Base-by-base conservation (phyloP, 2,888 invertebrate species). In the Dysmachus trigonus region DNA sequence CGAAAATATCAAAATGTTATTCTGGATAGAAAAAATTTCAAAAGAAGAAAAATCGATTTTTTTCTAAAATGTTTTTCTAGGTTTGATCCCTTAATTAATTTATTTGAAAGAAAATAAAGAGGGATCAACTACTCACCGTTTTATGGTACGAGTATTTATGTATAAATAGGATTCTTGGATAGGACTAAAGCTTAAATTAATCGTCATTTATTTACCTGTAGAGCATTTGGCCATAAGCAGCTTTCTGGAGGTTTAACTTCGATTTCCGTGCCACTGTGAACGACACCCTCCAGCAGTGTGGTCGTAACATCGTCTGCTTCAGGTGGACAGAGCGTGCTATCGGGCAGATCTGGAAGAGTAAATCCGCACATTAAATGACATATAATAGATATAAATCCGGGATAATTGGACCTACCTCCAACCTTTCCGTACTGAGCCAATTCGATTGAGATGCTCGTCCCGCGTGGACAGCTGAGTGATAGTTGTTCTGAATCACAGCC, bases 401-500 rank as follows among this genome's bases (percentile, higher is more conserved):
- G 47, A 18, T 47, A 51, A 82, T 30, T 30, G n/a, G 0, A 76
- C 89, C 91, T 88, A 91, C 92, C 91, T 89, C 91, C 91, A 89
- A 91, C 90, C 38, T 96, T 95, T 15, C 97, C 98, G 90, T 97
- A 98, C 91, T 97, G 97, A n/a, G 98, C 98, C 89, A 97, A 93
- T 91, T 97, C 96, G 89, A 98, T 96, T 89, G 96, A 96, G 91
- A 99, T 98, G 89, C 97, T 96, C 51, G 98, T 98, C 84, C 97
- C 97, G 76, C 95, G 93, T 35, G 98, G 98, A 92, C 99, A 99
- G 90, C 95, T 95, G 88, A 98, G 94, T 79, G 95, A 95, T 91
- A 98, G 95, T 91, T 95, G 94, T 90, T 98, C 97, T 88, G 97
- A 97, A 93, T 98, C 98, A 93, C 99, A 99, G 83, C 97, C 97